Conservation (phyloP, 2,113 vertebrate species). For the Pedetes capensis region DNA sequence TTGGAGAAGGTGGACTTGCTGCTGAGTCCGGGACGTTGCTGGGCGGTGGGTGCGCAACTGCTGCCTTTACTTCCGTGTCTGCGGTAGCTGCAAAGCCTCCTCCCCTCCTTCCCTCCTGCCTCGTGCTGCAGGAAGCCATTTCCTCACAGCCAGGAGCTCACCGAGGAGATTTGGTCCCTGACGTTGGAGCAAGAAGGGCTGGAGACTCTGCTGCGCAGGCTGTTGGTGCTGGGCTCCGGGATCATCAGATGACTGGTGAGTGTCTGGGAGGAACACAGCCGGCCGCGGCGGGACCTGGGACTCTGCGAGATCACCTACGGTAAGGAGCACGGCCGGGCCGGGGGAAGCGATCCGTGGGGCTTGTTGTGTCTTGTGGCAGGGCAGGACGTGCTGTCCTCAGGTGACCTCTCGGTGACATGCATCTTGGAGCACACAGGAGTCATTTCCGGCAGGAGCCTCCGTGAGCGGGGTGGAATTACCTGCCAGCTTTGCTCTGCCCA, state of each 20-base stretch:
- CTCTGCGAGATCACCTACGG: conserved; percentile 83
- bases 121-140: conserved; percentile 86
- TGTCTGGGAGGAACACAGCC: conserved; percentile 86
- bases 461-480: not conserved
- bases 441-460: not conserved
- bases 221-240: conserved; percentile 84
- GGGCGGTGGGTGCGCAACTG: not conserved
- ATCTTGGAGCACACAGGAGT: not conserved
- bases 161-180: conserved; percentile 88
- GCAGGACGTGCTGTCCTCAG: not conserved
- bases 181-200: conserved; percentile 87
- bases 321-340: conserved; percentile 79
- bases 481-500: not conserved
- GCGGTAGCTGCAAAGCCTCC: conserved; percentile 21
- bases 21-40: not conserved
- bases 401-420: not conserved
- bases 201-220: conserved; percentile 86
- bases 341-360: not conserved
- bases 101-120: conserved; percentile 25
- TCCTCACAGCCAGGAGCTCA: conserved; percentile 88
- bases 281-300: conserved; percentile 87
- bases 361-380: not conserved
- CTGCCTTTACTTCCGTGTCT: conserved; percentile 12
- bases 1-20: not conserved
- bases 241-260: conserved; percentile 83